These are phyloP conservation scores for Biston stratarius DNA, from an alignment of 2,888 invertebrate genomes.

Conservation along the genomic window DNA sequence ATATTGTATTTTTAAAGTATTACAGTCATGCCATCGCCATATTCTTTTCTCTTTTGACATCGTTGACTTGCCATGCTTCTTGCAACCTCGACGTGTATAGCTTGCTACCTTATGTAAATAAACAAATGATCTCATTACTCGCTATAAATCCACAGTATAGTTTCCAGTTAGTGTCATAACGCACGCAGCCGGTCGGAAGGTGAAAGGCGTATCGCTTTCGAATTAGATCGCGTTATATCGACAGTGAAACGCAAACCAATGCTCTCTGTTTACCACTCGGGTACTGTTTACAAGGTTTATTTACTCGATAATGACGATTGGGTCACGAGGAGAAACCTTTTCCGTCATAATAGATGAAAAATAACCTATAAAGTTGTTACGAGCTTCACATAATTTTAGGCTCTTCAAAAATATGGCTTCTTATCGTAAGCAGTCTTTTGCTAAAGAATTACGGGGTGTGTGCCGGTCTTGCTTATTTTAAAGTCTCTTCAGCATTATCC, in stretches of 20 bases:
- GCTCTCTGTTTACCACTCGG: constrained; percentile 53
- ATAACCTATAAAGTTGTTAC: background rate
- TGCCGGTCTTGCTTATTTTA: too few relatives aligned
- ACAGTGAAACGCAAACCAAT: constrained; percentile 70
- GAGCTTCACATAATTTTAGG: too few relatives aligned
- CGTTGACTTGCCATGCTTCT: background rate
- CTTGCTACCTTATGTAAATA: constrained; percentile 26
- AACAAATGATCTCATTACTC: constrained; percentile 36
- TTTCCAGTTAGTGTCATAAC: constrained; percentile 54
- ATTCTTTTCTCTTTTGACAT: background rate
- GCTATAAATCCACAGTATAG: constrained; percentile 42
- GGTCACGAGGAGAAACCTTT: constrained; percentile 4
- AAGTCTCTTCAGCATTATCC: too few relatives aligned
- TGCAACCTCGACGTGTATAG: constrained; percentile 3
- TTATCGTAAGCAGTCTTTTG: too few relatives aligned
- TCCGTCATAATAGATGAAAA: background rate
- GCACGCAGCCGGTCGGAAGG: constrained; percentile 72
- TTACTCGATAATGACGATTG: constrained; percentile 22
- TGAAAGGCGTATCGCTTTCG: constrained; percentile 85
- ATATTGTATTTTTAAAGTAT: too few relatives aligned
- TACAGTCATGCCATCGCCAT: too few relatives aligned
- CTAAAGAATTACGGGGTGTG: too few relatives aligned
- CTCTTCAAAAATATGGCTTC: too few relatives aligned
- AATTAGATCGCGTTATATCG: constrained; percentile 81
- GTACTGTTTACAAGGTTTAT: constrained; percentile 25